Evolutionary conservation across 2,113 vertebrate genomes (phyloP), one percentile per base, ranked within the genome.

Genomic region (Oryzias javanicus): DNA sequence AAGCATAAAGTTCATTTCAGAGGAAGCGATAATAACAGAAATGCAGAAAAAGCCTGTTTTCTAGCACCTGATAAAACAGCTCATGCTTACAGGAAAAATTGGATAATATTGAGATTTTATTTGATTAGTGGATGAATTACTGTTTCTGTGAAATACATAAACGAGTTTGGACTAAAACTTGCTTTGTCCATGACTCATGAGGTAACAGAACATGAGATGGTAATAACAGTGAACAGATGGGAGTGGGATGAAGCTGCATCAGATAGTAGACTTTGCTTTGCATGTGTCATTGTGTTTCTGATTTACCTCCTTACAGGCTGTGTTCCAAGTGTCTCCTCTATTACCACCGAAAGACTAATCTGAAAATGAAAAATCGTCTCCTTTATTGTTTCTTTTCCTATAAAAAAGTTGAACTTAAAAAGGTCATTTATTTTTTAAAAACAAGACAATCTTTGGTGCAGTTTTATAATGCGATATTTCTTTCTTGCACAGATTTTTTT

Each of bases 171-270:
- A 47, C 55, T 20, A 40, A 14, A 29, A 52, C 55, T 56, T 42
- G 4, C 49, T 55, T 65, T 72, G 52, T 55, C 51, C 25, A 60
- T 64, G 47, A 67, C 64, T 57, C 50, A 45, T 7, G 46, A 67
- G 46, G 45, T 57, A 76, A 10, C 45, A 45, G 63, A 70, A 63
- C 59, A 72, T 48, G 64, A 60, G 63, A 65, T 45, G 46, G 13
- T 78, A 68, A 60, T 60, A 41, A 50, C 51, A 45, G 49, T n/a
- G 66, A 79, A 56, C 82, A 86, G 84, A 83, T 78, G 74, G 80
- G 72, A 77, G 84, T 88, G 82, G 84, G 82, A 80, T 40, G 74
- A 55, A 59, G 64, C 61, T 74, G 60, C 72, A 73, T 65, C 52
- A 71, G 63, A 69, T 44, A 71, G 62, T 73, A 58, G 72, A 63